These are phyloP conservation scores for Dimorphilus gyrociliatus DNA, from an alignment of 2,888 invertebrate genomes.

Conservation along the genomic window DNA sequence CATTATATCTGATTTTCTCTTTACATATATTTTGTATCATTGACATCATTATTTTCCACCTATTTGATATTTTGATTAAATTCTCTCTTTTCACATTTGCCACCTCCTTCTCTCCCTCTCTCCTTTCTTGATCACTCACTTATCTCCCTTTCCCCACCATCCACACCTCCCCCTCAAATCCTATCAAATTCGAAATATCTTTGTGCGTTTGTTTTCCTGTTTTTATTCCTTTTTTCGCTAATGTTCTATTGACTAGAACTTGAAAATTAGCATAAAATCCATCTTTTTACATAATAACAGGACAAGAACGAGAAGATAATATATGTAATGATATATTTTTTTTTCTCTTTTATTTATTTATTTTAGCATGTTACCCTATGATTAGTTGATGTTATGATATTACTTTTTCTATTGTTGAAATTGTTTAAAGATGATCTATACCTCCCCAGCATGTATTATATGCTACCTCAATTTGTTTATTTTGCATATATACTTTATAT, in stretches of 20 bases:
- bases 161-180: not conserved
- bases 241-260: not conserved
- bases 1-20: too few species aligned
- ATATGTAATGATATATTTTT: not conserved
- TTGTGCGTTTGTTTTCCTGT: not conserved
- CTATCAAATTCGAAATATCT: not conserved
- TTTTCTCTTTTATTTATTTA: constrained; percentile 1
- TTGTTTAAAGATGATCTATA: too few species aligned
- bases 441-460: too few species aligned
- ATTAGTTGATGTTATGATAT: not conserved
- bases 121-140: not conserved
- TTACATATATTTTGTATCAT: too few species aligned
- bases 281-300: not conserved
- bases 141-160: not conserved
- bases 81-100: not conserved
- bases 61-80: too few species aligned
- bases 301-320: not conserved
- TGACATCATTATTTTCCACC: too few species aligned
- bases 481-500: too few species aligned
- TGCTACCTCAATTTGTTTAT: too few species aligned
- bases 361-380: not conserved
- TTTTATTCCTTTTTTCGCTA: not conserved
- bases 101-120: not conserved
- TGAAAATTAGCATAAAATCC: not conserved
- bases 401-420: constrained; percentile 3